phyloP scores from a whole-genome alignment of 2,797 vertebrate species.

The Catamblyrhynchus diadema region DNA sequence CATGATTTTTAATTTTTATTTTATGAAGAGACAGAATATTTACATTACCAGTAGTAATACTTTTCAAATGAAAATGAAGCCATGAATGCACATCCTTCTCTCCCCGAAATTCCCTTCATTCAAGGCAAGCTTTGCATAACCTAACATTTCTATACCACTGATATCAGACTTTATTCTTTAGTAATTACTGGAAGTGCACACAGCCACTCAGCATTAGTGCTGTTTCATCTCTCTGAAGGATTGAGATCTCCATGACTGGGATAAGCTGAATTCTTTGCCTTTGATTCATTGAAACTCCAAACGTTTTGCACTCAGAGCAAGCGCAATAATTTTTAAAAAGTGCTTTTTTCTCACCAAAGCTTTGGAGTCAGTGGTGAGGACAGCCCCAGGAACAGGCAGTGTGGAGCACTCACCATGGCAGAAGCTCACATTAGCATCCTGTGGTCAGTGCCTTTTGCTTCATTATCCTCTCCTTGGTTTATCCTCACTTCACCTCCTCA shows the following conservation, averaged over 20 bases:
- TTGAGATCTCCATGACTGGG: not conserved
- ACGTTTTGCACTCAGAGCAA: not conserved
- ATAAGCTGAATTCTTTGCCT: not conserved
- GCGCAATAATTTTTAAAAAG: not conserved
- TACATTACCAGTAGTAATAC: not conserved
- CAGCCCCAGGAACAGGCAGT: not conserved
- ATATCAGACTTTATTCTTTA: conserved; percentile 52
- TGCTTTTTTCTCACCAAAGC: not conserved
- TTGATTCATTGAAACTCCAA: conserved; percentile 27
- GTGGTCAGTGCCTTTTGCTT: not conserved
- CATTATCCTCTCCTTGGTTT: not conserved
- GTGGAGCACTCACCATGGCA: not conserved
- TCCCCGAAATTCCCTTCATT: not conserved
- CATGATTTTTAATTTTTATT: not conserved
- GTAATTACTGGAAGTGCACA: conserved; percentile 61
- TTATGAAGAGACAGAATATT: not conserved
- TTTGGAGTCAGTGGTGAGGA: accelerated
- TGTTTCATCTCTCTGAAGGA: conserved; percentile 33
- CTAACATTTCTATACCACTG: not conserved
- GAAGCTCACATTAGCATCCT: not conserved
- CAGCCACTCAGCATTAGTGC: conserved; percentile 44
- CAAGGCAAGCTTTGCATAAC: not conserved
- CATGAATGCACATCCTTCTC: not conserved
- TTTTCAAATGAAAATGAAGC: not conserved
- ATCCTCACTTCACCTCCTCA: not conserved